phyloP scores from a whole-genome alignment of 2,113 vertebrate genomes.

The Girardinichthys multiradiatus region DNA sequence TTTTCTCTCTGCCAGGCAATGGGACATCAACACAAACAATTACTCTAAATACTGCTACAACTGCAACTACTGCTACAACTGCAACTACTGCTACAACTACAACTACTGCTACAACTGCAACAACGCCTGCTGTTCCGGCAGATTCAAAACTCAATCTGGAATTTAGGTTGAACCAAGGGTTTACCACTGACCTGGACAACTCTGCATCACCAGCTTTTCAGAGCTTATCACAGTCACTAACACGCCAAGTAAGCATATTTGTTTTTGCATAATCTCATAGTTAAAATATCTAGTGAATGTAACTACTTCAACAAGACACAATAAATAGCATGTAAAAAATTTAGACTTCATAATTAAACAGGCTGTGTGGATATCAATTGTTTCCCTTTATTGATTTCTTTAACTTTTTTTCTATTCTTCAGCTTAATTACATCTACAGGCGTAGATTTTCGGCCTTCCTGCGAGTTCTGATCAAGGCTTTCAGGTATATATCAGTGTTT shows the following conservation, averaged over 20 bases:
- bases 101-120: background rate
- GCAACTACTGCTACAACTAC: background rate
- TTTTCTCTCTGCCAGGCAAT: background rate
- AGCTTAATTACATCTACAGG: background rate
- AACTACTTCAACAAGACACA: no score
- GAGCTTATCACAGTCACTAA: accelerated
- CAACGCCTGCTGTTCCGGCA: background rate
- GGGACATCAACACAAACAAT: background rate
- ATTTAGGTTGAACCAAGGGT: background rate
- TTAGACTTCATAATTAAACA: background rate
- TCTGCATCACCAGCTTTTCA: accelerated
- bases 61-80: background rate
- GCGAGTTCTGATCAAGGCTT: background rate
- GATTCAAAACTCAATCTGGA: background rate
- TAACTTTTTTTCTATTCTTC: background rate
- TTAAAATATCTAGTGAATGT: no score
- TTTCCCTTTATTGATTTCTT: background rate
- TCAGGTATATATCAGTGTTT: background rate
- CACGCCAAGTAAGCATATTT: background rate
- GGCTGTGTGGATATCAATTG: background rate
- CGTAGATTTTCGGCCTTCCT: background rate
- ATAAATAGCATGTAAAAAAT: no score
- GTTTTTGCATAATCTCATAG: no score
- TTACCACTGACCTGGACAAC: background rate
- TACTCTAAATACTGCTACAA: background rate